Conservation (phyloP, 2,888 invertebrate species). For the Oxystoma pomonae region DNA sequence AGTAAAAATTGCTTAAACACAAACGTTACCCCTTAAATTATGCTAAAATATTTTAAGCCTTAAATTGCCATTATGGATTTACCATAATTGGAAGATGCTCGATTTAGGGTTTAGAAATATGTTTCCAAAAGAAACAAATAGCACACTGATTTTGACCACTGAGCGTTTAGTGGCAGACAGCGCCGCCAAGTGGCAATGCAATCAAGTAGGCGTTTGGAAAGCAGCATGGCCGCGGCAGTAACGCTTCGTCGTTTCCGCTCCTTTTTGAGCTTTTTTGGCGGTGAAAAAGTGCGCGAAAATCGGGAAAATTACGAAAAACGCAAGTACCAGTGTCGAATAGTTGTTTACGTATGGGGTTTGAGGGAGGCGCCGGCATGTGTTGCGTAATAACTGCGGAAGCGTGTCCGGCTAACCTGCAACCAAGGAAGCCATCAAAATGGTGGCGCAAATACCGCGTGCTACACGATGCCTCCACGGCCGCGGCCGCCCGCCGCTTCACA, state of each 20-base stretch:
- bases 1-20: too few relatives aligned
- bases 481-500: too few relatives aligned
- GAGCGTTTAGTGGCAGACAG: constrained; percentile 27
- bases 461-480: too few relatives aligned
- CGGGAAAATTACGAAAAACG: constrained; percentile 10
- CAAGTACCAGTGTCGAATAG: not conserved
- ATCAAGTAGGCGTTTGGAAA: constrained; percentile 31
- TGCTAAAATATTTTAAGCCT: too few relatives aligned
- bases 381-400: constrained; percentile 31
- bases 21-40: too few relatives aligned
- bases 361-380: constrained; percentile 27
- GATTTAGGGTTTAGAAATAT: too few relatives aligned
- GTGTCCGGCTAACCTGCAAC: constrained; percentile 49
- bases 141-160: constrained; percentile 10
- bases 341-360: constrained; percentile 10
- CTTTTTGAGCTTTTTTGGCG: constrained; percentile 30
- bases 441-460: constrained; percentile 46
- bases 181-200: constrained; percentile 40
- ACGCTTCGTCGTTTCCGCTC: constrained; percentile 28
- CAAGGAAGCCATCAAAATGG: constrained; percentile 47
- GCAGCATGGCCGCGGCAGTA: constrained; percentile 38
- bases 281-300: constrained; percentile 9
- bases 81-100: too few relatives aligned
- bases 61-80: too few relatives aligned
- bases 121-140: not conserved